These are phyloP conservation scores for Acanthurus leucopareius DNA, from an alignment of 2,797 vertebrate genomes.

Conservation along the genomic window DNA sequence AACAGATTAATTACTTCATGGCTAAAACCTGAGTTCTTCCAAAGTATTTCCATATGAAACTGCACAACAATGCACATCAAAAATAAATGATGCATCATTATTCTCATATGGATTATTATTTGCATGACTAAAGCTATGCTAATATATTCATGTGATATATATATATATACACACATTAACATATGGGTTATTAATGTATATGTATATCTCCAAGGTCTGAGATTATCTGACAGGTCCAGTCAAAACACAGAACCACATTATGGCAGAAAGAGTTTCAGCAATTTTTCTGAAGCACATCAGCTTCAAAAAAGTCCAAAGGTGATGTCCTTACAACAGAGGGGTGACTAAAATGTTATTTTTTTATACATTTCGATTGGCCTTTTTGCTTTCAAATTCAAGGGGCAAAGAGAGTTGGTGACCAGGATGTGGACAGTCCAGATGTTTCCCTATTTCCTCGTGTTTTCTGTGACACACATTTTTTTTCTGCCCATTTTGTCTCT, in stretches of 20 bases:
- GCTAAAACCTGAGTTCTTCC: slow-evolving; percentile 90
- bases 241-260: slow-evolving; percentile 71
- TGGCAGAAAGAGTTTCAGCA: slow-evolving; percentile 58
- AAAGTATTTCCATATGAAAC: slow-evolving; percentile 86
- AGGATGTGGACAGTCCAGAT: slow-evolving; percentile 31
- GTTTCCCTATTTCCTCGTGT: slow-evolving; percentile 18
- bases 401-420: slow-evolving; percentile 24
- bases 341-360: slow-evolving; percentile 50
- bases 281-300: slow-evolving; percentile 49
- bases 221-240: slow-evolving; percentile 63
- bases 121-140: slow-evolving; percentile 86
- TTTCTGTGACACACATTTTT: slow-evolving; percentile 9
- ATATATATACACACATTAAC: slow-evolving; percentile 70
- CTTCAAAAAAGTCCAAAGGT: slow-evolving; percentile 46
- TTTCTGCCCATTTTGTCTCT: slow-evolving; percentile 25
- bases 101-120: slow-evolving; percentile 82
- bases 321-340: slow-evolving; percentile 49
- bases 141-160: slow-evolving; percentile 83
- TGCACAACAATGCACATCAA: slow-evolving; percentile 85
- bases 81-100: slow-evolving; percentile 83
- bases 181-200: slow-evolving; percentile 68
- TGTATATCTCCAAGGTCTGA: slow-evolving; percentile 44
- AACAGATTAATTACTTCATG: slow-evolving; percentile 82
- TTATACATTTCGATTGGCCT: slow-evolving; percentile 42
- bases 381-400: slow-evolving; percentile 53